Conservation (phyloP, 2,113 vertebrate genomes). For the Girardinichthys multiradiatus region DNA sequence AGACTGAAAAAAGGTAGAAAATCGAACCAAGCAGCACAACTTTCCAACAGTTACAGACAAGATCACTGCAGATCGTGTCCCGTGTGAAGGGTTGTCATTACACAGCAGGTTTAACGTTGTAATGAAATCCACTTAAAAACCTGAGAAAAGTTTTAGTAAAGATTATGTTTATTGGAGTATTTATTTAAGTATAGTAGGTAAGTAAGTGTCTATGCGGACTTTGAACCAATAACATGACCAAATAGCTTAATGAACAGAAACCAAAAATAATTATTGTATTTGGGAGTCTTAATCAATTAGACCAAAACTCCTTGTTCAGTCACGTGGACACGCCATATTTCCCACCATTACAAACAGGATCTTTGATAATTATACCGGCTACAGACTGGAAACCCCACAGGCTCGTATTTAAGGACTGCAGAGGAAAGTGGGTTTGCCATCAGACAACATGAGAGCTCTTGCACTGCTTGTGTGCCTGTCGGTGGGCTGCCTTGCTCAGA, state of each 20-base stretch:
- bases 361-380: not conserved
- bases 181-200: too few relatives aligned
- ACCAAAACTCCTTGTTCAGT: not conserved
- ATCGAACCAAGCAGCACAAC: too few relatives aligned
- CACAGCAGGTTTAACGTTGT: too few relatives aligned
- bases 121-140: too few relatives aligned
- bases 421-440: not conserved
- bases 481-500: constrained; percentile 50
- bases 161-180: too few relatives aligned
- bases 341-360: not conserved
- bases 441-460: constrained; percentile 38
- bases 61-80: too few relatives aligned
- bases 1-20: too few relatives aligned
- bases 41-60: too few relatives aligned
- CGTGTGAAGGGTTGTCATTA: too few relatives aligned
- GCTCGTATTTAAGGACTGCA: constrained; percentile 40
- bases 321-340: not conserved
- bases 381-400: constrained; percentile 3
- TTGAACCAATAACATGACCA: not conserved
- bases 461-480: constrained; percentile 53
- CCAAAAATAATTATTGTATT: not conserved
- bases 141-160: too few relatives aligned
- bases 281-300: not conserved
- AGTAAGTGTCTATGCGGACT: not conserved
- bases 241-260: not conserved